A percentile compares a stretch with the other conserved stretches of the same genome.
Conservation (phyloP, 2,113 vertebrate species). For the Gila orcuttii region DNA sequence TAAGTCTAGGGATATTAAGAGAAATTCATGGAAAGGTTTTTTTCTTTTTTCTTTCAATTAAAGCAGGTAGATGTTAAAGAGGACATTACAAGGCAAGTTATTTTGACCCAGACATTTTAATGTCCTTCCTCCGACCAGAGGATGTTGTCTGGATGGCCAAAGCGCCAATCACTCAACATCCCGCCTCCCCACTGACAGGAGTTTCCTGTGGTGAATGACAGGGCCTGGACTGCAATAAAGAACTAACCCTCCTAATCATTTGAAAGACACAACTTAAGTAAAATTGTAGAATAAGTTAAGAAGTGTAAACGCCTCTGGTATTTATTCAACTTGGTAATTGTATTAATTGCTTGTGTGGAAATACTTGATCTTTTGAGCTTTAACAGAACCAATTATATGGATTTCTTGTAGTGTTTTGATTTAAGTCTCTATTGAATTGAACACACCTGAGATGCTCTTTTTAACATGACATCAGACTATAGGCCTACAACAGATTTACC, state of each 20-base stretch:
- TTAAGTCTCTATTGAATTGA: neutral
- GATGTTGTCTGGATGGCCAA: conserved; percentile 40
- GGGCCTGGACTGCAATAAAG: conserved; percentile 42
- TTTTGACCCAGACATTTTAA: conserved; percentile 41
- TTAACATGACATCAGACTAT: neutral
- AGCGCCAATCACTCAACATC: conserved; percentile 58
- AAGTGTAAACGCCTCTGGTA: neutral
- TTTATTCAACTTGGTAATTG: neutral
- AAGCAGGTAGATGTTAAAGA: neutral
- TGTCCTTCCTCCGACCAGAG: conserved; percentile 39
- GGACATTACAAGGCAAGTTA: conserved; percentile 21
- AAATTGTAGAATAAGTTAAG: neutral
- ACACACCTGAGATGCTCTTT: neutral
- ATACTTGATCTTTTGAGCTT: neutral
- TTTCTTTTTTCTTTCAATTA: neutral
- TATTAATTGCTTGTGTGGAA: neutral
- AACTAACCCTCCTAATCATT: neutral
- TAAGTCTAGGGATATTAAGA: neutral
- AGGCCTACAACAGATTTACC: neutral
- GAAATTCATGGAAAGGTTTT: neutral
- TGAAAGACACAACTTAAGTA: neutral
- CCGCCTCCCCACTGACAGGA: conserved; percentile 50
- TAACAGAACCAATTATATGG: neutral
- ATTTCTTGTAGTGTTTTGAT: neutral
- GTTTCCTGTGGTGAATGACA: conserved; percentile 55